Base-by-base conservation (phyloP, 2,888 invertebrate species). In the Ischnus inquisitorius region DNA sequence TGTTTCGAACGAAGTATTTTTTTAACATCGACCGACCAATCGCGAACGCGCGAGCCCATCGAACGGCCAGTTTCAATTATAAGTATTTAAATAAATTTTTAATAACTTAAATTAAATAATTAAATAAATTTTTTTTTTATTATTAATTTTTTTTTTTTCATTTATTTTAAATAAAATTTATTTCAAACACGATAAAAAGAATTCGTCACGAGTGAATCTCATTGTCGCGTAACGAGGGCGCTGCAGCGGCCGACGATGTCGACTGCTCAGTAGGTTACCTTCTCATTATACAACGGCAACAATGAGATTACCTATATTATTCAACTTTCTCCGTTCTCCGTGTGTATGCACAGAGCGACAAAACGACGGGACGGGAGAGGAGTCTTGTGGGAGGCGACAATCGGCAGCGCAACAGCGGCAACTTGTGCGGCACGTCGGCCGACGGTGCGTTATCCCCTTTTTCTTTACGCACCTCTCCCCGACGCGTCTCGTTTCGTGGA, bases 281-380 rank as follows among this genome's bases (percentile, higher is more conserved):
- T 81, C 86, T 88, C 87, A 87, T 90, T 90, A 90, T 88, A 89
- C 90, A 90, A 90, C 86, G 85, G 88, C 88, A 88, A 90, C 89
- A 89, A 89, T 90, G 88, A 89, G 89, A 88, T 90, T 90, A 89
- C 89, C 89, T 87, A 88, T 88, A 88, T 91, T 89, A 89, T 88
- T 88, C 87, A 87, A 90, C 91, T 90, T 91, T 91, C 91, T 89
- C 90, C 85, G 57, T 78, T 80, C 84, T 69, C 77, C 82, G 79
- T 4, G 76, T 4, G 76, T 60, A n/a, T 80, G 8, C 34, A 34
- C 8, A 51, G 62, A 85, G 86, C 71, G 71, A 77, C 76, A 64
- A 43, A 65, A 75, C 68, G 57, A 51, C 75, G 75, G 39, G 75
- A 64, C 34, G 25, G 34, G 64, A 62, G 60, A 16, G 22, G 46